Evolutionary conservation across 2,888 invertebrate genomes (phyloP).

Genomic region (Julus scanicus): DNA sequence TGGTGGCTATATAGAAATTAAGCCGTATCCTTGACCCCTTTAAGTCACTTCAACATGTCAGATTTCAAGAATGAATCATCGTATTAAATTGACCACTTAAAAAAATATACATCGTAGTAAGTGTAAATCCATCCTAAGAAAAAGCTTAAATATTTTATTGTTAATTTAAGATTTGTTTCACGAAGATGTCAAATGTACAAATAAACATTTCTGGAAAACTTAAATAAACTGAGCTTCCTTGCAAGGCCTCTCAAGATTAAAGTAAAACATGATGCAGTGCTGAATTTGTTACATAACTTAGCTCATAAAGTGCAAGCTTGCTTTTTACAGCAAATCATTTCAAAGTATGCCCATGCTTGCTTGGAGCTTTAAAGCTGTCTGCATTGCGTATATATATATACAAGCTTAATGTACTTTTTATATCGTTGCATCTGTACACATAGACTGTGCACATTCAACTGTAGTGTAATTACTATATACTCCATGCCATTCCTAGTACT

Average conservation of each 20-base stretch:
- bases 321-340: neutral
- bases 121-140: neutral
- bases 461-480: no score
- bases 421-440: no score
- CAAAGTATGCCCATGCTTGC: neutral
- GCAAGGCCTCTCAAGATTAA: neutral
- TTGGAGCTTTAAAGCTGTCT: no score
- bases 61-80: slow-evolving; percentile 44
- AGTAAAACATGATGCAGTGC: neutral
- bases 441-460: no score
- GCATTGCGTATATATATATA: no score
- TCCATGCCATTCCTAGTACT: no score
- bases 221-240: neutral
- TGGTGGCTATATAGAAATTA: neutral
- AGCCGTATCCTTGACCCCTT: neutral
- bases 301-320: neutral
- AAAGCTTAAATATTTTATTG: neutral
- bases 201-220: neutral
- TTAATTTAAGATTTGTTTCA: neutral
- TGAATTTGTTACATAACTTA: neutral
- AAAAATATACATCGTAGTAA: neutral
- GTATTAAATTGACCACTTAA: neutral
- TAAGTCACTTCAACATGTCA: neutral
- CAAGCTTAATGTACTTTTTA: no score
- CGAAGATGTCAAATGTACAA: neutral